Conservation (phyloP, 2,888 invertebrate species). For the Trichopoda pennipes region DNA sequence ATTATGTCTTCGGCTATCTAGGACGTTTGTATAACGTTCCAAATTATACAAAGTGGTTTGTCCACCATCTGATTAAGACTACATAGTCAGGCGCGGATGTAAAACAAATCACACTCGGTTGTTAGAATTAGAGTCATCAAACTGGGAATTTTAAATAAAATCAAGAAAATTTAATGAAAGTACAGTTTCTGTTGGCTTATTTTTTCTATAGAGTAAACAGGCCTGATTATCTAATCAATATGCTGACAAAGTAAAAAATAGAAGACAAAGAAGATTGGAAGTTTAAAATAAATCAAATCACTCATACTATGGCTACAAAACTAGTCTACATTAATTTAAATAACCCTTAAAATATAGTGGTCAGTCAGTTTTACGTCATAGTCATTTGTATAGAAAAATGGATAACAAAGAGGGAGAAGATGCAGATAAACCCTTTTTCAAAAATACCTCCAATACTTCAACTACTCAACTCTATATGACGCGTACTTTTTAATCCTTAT, state of each 20-base stretch:
- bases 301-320: constrained; percentile 22
- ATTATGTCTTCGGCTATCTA: too few species aligned
- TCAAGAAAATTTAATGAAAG: background rate
- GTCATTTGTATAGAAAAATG: constrained; percentile 23
- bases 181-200: constrained; percentile 50
- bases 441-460: constrained; percentile 3
- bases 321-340: constrained; percentile 49
- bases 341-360: constrained; percentile 52
- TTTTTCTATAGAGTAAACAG: background rate
- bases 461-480: constrained; percentile 12
- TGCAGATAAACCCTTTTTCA: constrained; percentile 54
- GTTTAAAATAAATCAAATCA: background rate
- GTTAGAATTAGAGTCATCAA: too few species aligned
- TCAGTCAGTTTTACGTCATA: constrained; percentile 37
- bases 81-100: too few species aligned
- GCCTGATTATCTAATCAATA: constrained; percentile 59
- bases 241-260: constrained; percentile 22
- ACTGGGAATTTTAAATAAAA: background rate
- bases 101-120: too few species aligned
- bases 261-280: constrained; percentile 26
- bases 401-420: constrained; percentile 9
- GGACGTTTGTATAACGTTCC: too few species aligned
- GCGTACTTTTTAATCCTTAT: constrained; percentile 62
- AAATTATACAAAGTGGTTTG: too few species aligned
- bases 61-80: too few species aligned